These are phyloP conservation scores for Puffinus mauretanicus DNA, from an alignment of 2,113 vertebrate species.

Conservation along the genomic window DNA sequence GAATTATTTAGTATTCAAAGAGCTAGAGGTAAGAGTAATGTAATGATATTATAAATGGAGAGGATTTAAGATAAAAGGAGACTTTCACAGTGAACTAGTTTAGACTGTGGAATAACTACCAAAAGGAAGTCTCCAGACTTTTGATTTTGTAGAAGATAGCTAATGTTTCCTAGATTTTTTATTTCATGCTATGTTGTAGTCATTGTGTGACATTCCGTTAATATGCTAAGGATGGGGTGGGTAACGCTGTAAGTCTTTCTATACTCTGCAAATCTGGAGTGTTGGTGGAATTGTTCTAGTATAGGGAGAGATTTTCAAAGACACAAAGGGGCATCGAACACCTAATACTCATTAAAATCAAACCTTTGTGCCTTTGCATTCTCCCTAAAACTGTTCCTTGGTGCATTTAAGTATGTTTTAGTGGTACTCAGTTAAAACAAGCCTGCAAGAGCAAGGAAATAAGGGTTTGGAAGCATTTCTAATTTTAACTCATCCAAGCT, in stretches of 20 bases:
- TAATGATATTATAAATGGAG: neutral
- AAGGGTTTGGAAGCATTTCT: neutral
- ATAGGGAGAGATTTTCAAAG: neutral
- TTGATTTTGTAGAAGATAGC: neutral
- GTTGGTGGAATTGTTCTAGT: neutral
- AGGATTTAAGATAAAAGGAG: slow-evolving; percentile 26
- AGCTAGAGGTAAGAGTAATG: neutral
- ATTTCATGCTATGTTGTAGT: neutral
- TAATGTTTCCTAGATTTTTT: no score
- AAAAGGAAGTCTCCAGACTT: neutral
- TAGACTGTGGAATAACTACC: neutral
- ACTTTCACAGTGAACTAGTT: neutral
- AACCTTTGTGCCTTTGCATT: neutral
- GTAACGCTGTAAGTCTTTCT: neutral
- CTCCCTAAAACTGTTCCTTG: neutral
- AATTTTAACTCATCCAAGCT: neutral
- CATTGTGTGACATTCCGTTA: neutral
- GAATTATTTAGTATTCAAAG: slow-evolving; percentile 32
- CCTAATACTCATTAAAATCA: neutral
- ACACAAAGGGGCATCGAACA: neutral
- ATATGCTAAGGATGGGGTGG: neutral
- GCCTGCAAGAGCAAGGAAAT: neutral
- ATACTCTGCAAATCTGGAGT: neutral
- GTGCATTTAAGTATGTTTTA: neutral
- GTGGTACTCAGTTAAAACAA: neutral